A percentile compares a stretch with the other conserved stretches of the same genome.
Conservation (phyloP, 2,888 invertebrate genomes). For the Spilarctia lutea region DNA sequence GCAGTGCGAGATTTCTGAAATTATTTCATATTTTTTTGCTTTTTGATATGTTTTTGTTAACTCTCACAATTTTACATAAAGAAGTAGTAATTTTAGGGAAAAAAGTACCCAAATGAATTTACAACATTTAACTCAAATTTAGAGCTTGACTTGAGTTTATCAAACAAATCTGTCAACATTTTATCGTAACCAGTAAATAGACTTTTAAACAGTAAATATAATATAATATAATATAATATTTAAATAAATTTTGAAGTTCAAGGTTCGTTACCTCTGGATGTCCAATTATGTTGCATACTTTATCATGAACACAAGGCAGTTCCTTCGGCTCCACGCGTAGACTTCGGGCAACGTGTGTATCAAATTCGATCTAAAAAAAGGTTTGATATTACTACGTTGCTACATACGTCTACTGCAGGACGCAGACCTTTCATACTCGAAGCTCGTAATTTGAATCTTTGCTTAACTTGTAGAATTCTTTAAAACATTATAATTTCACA, state of each 20-base stretch:
- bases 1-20: conserved; percentile 67
- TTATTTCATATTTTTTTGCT: neutral
- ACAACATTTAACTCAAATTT: neutral
- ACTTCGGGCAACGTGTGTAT: conserved; percentile 85
- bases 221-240: too few species aligned
- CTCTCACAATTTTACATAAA: neutral
- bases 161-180: neutral
- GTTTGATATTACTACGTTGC: too few species aligned
- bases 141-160: neutral
- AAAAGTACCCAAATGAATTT: neutral
- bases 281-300: conserved; percentile 82
- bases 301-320: conserved; percentile 86
- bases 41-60: neutral
- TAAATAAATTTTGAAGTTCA: neutral
- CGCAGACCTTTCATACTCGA: too few species aligned
- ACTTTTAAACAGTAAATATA: neutral
- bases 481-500: too few species aligned
- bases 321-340: conserved; percentile 85
- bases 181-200: neutral
- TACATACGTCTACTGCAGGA: too few species aligned
- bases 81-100: neutral
- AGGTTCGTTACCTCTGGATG: conserved; percentile 73
- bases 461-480: too few species aligned
- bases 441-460: too few species aligned
- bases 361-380: conserved; percentile 83